These are phyloP conservation scores for Rhamphomyia laevipes DNA, from an alignment of 2,888 invertebrate genomes.

Conservation along the genomic window DNA sequence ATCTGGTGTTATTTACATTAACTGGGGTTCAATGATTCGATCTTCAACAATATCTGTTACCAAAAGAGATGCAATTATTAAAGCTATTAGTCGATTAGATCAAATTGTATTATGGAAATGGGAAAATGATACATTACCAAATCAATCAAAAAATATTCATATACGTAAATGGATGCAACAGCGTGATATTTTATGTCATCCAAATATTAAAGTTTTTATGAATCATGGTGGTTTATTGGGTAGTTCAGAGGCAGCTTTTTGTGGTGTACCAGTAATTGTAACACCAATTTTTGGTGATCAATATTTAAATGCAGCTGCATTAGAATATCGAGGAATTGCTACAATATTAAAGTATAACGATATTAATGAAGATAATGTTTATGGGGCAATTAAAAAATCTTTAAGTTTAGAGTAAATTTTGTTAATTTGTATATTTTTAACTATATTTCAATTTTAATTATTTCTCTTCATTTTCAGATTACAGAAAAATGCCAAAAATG, in stretches of 20 bases:
- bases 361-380: constrained; percentile 39
- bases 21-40: constrained; percentile 56
- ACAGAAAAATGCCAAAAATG: constrained; percentile 27
- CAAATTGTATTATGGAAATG: constrained; percentile 53
- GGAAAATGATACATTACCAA: constrained; percentile 44
- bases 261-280: constrained; percentile 49
- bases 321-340: constrained; percentile 42
- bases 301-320: constrained; percentile 42
- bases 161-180: constrained; percentile 57
- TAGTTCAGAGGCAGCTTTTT: constrained; percentile 48
- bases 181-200: constrained; percentile 56
- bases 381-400: constrained; percentile 36
- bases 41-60: constrained; percentile 43
- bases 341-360: constrained; percentile 38
- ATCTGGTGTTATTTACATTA: constrained; percentile 53
- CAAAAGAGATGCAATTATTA: constrained; percentile 42
- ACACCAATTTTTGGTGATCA: constrained; percentile 58
- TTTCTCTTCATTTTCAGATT: not conserved
- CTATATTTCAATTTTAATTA: not conserved
- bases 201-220: constrained; percentile 51
- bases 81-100: constrained; percentile 41
- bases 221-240: constrained; percentile 62
- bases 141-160: constrained; percentile 47
- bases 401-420: constrained; percentile 20
- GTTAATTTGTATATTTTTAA: not conserved